Evolutionary conservation across 2,888 invertebrate species (phyloP), one percentile per base, ranked within the genome.

Genomic region (Dendrolimus pini): DNA sequence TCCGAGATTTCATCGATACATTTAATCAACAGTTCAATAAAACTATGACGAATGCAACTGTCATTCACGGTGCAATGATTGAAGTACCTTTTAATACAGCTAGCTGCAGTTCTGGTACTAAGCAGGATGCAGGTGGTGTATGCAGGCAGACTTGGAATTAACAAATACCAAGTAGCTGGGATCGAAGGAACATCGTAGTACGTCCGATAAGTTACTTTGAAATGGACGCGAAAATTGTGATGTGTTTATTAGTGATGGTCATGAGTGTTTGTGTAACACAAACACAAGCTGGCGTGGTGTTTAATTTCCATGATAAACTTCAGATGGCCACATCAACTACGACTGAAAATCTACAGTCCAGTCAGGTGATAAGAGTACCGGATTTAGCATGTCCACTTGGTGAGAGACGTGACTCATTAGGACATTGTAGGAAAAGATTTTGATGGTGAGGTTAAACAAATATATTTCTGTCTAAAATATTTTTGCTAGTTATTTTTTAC

Each of bases 311-410:
- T 18, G 81, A 83, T 0, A 83, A 80, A 62, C 67, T 82, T 30
- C 68, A 70, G 13, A 65, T 66, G 62, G 73, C 75, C 8, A 65
- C 69, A n/a, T 64, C 70, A 7, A 66, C 63, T 1, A 61, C 65
- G 1, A 68, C 62, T 8, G 66, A 67, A 58, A 63, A 58, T 30
- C 55, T 76, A 54, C 62, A 77, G 58, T 64, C 71, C 53, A 62
- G 80, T 58, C 83, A 85, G 75, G 75, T 87, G 57, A 86, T 87
- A 63, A 71, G 80, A 68, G 74, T 87, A 18, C 87, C 83, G 9
- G 76, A 77, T 47, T 62, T 85, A 41, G 66, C 68, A 58, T 87
- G 87, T 57, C 74, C 71, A 7, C 61, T 65, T 6, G 80, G 81
- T 7, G 70, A 76, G 56, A 74, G 75, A 59, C 74, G 79, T n/a